Conservation (phyloP, 1,140 invertebrate genomes). For the Hypsibius dujardini region DNA sequence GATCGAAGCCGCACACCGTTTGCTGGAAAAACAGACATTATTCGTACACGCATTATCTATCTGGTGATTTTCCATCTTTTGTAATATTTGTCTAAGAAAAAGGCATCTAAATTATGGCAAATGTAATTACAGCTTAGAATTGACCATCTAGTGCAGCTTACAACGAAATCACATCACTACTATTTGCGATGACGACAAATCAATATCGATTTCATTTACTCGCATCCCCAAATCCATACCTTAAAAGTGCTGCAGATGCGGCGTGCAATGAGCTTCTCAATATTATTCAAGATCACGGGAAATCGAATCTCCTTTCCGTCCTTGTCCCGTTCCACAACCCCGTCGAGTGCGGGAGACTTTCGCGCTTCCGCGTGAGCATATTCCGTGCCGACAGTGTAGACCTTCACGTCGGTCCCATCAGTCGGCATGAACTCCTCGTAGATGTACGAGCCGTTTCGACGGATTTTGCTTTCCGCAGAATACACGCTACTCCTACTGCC, state of each 20-base stretch:
- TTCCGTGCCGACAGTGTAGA: conserved; percentile 88
- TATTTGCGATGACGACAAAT: too few relatives aligned
- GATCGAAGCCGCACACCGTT: conserved; percentile 99
- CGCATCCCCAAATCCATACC: conserved; percentile 27
- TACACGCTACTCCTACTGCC: conserved; percentile 95
- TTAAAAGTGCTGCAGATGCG: conserved; percentile 95
- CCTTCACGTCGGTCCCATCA: conserved; percentile 74
- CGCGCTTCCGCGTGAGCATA: conserved; percentile 94
- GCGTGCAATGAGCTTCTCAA: conserved; percentile 91
- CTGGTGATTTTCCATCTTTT: too few relatives aligned
- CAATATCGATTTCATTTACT: background rate
- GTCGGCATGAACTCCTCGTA: conserved; percentile 99
- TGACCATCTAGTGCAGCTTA: background rate
- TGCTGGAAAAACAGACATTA: conserved; percentile 39
- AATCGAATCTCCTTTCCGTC: conserved; percentile 97
- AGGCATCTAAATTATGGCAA: too few relatives aligned
- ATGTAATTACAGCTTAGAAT: background rate
- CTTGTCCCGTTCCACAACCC: conserved; percentile 92
- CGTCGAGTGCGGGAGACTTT: conserved; percentile 91
- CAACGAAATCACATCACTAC: conserved; percentile 25
- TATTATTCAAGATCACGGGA: conserved; percentile 88
- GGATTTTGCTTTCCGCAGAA: conserved; percentile 79
- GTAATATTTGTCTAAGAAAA: too few relatives aligned
- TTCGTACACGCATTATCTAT: background rate
- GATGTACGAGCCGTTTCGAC: conserved; percentile 93